Evolutionary conservation across 2,113 vertebrate genomes (phyloP).

Genomic region (Rhinogobius similis): DNA sequence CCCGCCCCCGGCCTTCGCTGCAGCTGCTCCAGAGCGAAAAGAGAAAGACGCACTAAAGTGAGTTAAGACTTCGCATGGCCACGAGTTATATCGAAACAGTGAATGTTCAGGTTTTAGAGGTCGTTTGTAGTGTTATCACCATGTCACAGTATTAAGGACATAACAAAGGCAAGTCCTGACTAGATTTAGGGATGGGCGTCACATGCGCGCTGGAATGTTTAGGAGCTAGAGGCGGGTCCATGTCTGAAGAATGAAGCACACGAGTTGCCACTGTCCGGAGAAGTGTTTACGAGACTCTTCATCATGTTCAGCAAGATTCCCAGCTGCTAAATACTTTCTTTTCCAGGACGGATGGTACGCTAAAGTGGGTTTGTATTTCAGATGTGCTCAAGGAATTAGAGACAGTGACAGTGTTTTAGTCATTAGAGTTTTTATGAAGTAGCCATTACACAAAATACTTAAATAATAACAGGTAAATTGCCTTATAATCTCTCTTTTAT

Average conservation of each 20-base stretch:
- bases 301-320: background rate
- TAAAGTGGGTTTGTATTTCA: background rate
- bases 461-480: too few species aligned
- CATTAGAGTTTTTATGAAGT: too few species aligned
- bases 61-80: background rate
- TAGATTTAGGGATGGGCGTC: background rate
- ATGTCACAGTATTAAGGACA: background rate
- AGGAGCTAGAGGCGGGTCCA: background rate
- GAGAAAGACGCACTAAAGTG: background rate
- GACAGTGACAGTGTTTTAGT: too few species aligned
- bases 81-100: background rate
- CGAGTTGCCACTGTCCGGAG: too few species aligned
- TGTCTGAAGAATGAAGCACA: background rate
- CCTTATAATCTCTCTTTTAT: background rate
- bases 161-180: background rate
- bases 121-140: background rate
- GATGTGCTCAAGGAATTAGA: too few species aligned
- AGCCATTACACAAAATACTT: too few species aligned
- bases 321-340: background rate
- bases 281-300: too few species aligned
- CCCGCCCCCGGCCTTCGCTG: constrained; percentile 46
- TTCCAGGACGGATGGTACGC: background rate
- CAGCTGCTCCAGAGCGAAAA: background rate
- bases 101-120: background rate
- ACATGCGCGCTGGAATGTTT: background rate